These are phyloP conservation scores for Chrysomela aeneicollis DNA, from an alignment of 2,888 invertebrate species.

Conservation along the genomic window DNA sequence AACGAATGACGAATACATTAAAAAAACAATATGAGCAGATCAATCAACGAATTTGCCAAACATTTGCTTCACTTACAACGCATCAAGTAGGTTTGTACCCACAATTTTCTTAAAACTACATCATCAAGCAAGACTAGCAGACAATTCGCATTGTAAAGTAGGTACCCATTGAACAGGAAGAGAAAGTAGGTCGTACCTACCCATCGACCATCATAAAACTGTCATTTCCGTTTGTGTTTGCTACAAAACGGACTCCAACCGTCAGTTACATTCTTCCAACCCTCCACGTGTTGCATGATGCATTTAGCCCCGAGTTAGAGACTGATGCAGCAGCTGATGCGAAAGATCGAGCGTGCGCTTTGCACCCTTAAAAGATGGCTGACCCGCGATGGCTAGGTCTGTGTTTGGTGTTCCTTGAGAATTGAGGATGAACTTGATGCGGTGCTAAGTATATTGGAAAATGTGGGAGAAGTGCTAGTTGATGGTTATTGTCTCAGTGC, in stretches of 20 bases:
- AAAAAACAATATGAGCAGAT: too few relatives aligned
- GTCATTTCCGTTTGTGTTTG: not conserved
- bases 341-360: constrained; percentile 47
- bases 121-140: not conserved
- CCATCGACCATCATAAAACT: constrained; percentile 11
- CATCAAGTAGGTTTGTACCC: too few relatives aligned
- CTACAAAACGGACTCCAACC: constrained; percentile 13
- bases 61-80: too few relatives aligned
- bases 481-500: too few relatives aligned
- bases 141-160: not conserved
- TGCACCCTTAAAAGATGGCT: constrained; percentile 45
- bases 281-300: constrained; percentile 42
- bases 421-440: not conserved
- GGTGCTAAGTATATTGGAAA: too few relatives aligned
- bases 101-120: too few relatives aligned
- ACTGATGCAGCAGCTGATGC: too few relatives aligned
- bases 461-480: too few relatives aligned
- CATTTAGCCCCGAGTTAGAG: too few relatives aligned
- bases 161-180: not conserved
- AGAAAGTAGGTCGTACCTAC: constrained; percentile 16
- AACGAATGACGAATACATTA: too few relatives aligned
- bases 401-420: not conserved
- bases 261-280: constrained; percentile 28
- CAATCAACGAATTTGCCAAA: too few relatives aligned
- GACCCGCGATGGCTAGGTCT: constrained; percentile 29